A percentile compares a stretch with the other conserved stretches of the same genome.
These are phyloP conservation scores for Gephyroberyx darwinii DNA, from an alignment of 2,797 vertebrate species.

Conservation along the genomic window DNA sequence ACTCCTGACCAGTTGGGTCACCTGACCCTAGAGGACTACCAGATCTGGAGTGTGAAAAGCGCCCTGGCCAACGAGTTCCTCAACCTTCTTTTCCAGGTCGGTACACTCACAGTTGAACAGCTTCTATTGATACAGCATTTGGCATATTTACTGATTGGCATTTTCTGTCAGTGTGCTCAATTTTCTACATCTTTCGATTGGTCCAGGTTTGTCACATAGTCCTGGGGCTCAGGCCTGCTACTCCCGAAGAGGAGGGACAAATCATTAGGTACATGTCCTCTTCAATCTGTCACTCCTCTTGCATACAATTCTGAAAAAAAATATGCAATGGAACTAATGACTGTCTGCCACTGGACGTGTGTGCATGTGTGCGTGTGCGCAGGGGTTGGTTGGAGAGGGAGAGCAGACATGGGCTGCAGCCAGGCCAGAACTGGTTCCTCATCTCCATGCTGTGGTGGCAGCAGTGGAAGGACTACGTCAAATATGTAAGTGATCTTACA, in stretches of 20 bases:
- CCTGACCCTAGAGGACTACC: conserved; percentile 97
- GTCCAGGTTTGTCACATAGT: conserved; percentile 97
- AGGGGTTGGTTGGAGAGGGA: conserved; percentile 98
- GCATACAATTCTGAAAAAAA: neutral
- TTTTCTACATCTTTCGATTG: conserved; percentile 1
- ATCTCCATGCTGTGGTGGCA: conserved; percentile 99
- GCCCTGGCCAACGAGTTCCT: conserved; percentile 97
- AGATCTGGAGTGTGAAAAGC: conserved; percentile 99
- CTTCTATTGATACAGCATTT: neutral
- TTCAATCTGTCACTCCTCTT: neutral
- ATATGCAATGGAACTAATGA: neutral
- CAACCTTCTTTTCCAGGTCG: conserved; percentile 97
- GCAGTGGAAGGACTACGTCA: conserved; percentile 98
- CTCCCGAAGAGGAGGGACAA: conserved; percentile 96
- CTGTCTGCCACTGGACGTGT: neutral
- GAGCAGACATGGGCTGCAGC: conserved; percentile 94
- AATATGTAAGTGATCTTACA: conserved; percentile 91
- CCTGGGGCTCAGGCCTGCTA: conserved; percentile 92
- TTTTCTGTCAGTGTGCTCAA: conserved; percentile 3
- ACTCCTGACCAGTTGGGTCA: conserved; percentile 85
- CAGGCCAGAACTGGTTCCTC: conserved; percentile 96
- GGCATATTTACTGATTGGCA: neutral
- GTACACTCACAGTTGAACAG: neutral
- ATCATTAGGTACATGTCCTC: conserved; percentile 88
- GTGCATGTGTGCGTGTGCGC: conserved; percentile 19